Evolutionary conservation across 2,113 vertebrate genomes (phyloP).

Genomic region (Malurus alboscapulatus): DNA sequence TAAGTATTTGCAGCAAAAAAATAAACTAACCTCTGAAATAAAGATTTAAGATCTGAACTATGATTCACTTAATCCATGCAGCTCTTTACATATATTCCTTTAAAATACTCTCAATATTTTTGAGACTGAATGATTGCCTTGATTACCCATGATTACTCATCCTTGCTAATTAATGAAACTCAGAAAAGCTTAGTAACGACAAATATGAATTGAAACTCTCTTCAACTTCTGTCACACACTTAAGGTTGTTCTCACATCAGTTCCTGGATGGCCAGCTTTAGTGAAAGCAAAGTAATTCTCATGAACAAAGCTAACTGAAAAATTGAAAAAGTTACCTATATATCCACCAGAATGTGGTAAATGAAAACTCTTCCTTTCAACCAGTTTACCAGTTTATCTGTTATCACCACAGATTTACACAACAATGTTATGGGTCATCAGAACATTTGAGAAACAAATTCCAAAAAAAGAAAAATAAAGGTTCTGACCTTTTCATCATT

Average conservation of each 20-base stretch:
- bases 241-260: not conserved
- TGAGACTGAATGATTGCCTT: not conserved
- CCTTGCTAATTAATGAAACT: not conserved
- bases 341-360: not conserved
- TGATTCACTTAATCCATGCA: not conserved
- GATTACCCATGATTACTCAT: not conserved
- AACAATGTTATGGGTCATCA: not conserved
- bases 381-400: not conserved
- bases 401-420: not conserved
- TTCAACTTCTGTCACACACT: not conserved
- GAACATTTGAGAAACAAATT: not conserved
- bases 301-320: not conserved
- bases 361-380: not conserved
- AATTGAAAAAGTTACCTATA: not conserved
- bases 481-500: conserved; percentile 90
- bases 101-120: not conserved
- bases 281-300: not conserved
- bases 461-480: not conserved
- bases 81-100: not conserved
- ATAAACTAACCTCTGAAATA: not conserved
- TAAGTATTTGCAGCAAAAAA: not conserved
- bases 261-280: not conserved
- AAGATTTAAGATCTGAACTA: not conserved
- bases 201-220: not conserved
- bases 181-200: not conserved